Evolutionary conservation across 2,888 invertebrate species (phyloP), one percentile per base, ranked within the genome.

Genomic region (Perdita meconis): DNA sequence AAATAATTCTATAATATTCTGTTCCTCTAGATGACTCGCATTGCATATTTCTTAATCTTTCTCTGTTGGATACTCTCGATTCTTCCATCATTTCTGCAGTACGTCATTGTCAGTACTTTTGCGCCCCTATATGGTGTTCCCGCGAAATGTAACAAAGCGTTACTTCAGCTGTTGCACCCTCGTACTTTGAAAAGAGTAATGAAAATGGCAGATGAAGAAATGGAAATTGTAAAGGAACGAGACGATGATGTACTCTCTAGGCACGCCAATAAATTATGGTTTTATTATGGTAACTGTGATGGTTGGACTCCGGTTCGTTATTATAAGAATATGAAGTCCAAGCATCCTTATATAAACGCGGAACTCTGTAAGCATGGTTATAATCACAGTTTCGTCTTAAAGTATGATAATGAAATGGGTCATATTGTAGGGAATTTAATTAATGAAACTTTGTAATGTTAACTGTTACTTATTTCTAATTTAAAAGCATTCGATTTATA

Each of bases 381-480:
- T 86, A 93, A 94, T 38, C 98, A 98, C 93, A 95, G 97, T 2
- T 98, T 97, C 94, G 97, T 98, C 4, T 90, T 98, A 47, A 93
- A 94, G 53, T 93, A 94, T 47, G 95, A 95, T 1, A 90, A 92
- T 60, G 92, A 92, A 82, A 94, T 97, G 88, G 96, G 91, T 16
- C 68, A 85, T 16, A 86, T 91, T 59, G 74, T 92, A 44, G 92
- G 89, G 0, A 88, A 90, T 71, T 50, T 87, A 57, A 90, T 92
- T 53, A 89, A 84, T 24, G 83, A 89, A 64, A 83, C 76, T 16
- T 88, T 90, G 26, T 57, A 65, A 56, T 0, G 2, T 30, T 47
- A 55, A n/a, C n/a, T 55, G 22, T 30, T 19, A 42, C 8, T 5
- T 47, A 51, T 2, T 34, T 47, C 12, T 19, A 30, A n/a, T 26